Evolutionary conservation across 2,888 invertebrate genomes (phyloP).

Genomic region (Cancer borealis): DNA sequence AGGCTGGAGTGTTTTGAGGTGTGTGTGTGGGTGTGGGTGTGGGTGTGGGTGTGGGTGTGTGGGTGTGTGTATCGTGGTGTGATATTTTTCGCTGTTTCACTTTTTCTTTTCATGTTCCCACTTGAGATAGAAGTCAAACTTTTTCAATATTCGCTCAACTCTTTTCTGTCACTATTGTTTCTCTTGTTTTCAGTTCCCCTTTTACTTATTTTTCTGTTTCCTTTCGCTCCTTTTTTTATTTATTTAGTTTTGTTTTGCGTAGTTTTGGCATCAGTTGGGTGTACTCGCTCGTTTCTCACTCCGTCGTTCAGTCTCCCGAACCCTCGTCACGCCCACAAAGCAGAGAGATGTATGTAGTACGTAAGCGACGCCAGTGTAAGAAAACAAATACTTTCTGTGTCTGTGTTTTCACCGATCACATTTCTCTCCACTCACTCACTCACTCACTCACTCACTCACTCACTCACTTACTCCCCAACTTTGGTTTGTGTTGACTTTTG

Average conservation of each 20-base stretch:
- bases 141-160: not conserved
- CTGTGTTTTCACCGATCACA: not conserved
- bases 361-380: not conserved
- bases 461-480: not conserved
- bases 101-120: not conserved
- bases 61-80: not conserved
- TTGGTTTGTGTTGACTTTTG: not conserved
- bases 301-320: not conserved
- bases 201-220: not conserved
- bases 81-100: not conserved
- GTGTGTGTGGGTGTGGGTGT: slow-evolving; percentile 21
- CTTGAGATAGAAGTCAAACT: not conserved
- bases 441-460: not conserved
- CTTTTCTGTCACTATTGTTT: not conserved
- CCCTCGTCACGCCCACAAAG: not conserved
- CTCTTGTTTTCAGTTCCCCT: not conserved
- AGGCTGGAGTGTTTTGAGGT: not conserved
- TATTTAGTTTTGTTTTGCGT: not conserved
- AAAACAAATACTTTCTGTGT: not conserved
- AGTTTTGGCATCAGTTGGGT: not conserved
- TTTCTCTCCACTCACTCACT: not conserved
- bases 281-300: not conserved
- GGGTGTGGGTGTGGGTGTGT: not conserved
- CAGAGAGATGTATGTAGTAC: not conserved
- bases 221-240: not conserved